Percentiles rank a stretch among this genome's conserved stretches.
Evolutionary conservation across 2,888 invertebrate species (phyloP).

Genomic region (Tenthredo livida): DNA sequence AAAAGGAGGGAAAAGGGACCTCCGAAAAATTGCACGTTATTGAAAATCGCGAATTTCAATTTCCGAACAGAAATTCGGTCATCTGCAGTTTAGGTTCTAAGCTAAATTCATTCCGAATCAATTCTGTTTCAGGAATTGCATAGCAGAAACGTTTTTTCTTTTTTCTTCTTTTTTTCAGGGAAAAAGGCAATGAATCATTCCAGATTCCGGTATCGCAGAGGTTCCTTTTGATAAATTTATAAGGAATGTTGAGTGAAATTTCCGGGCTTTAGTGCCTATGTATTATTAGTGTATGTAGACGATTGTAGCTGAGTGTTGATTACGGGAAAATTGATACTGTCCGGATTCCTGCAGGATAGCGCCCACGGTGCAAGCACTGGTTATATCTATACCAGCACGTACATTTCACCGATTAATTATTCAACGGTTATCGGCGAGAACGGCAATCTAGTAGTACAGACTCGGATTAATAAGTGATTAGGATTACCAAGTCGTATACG

Average conservation of each 20-base stretch:
- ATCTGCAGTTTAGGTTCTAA: background rate
- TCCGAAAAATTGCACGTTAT: background rate
- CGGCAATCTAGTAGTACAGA: conserved; percentile 31
- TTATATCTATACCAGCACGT: background rate
- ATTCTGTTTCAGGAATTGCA: background rate
- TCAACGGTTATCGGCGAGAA: conserved; percentile 45
- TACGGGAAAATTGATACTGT: conserved; percentile 19
- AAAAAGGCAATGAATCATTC: background rate
- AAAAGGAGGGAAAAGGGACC: background rate
- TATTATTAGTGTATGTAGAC: background rate
- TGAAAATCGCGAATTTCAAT: background rate
- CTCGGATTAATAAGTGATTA: conserved; percentile 40
- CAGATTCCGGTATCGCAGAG: background rate
- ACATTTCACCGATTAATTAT: conserved; percentile 38
- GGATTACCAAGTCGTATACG: conserved; percentile 39
- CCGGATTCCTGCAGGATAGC: background rate
- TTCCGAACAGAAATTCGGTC: background rate
- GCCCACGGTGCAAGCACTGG: background rate
- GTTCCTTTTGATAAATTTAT: background rate
- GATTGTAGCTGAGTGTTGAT: conserved; percentile 24
- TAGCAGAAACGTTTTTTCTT: background rate
- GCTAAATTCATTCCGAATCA: background rate
- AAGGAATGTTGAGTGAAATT: background rate
- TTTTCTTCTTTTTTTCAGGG: background rate
- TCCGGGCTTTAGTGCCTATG: background rate